Evolutionary conservation across 2,888 invertebrate species (phyloP), one percentile per base, ranked within the genome.

Genomic region (Serrognathus titanus): DNA sequence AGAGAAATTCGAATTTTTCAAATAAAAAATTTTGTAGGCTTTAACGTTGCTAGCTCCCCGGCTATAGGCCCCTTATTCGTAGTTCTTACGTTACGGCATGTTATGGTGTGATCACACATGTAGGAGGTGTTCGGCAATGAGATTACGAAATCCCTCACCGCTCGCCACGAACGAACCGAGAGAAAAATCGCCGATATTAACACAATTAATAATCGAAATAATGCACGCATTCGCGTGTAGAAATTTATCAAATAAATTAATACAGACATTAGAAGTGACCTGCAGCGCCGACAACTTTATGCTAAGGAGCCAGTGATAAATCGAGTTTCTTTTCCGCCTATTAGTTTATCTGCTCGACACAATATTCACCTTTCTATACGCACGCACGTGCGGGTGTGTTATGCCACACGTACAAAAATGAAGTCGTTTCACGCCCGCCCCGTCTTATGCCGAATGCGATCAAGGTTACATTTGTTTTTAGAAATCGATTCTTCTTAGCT

Each of bases 281-380:
- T 52, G 52, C 52, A 52, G 52, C 43, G 43, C 43, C 43, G 20
- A 43, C 43, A 43, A 43, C 43, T 43, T 31, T 39, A 11, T 11
- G 10, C 43, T 43, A 43, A 47, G 11, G 12, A 45, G 12, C 12
- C 40, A 38, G 51, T 55, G 55, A 57, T 57, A 57, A 57, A 63
- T 63, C 13, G 59, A 48, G 52, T 61, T 62, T 61, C 59, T 57
- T 59, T 58, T 51, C 57, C 57, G 50, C 51, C 59, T 61, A 54
- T 59, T 60, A 59, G 53, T 58, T 61, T 63, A 63, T 63, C 59
- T 56, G 46, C 54, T 61, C 55, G 56, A 55, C 6, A 31, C 57
- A 62, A 62, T 60, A 63, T 59, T 58, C 11, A 37, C 48, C 48
- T 48, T 48, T 48, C 48, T 48, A 48, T 6, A 31, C 24, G 24